A percentile compares a stretch with the other conserved stretches of the same genome.
These are phyloP conservation scores for Panurus biarmicus DNA, from an alignment of 2,113 vertebrate genomes.

Conservation along the genomic window DNA sequence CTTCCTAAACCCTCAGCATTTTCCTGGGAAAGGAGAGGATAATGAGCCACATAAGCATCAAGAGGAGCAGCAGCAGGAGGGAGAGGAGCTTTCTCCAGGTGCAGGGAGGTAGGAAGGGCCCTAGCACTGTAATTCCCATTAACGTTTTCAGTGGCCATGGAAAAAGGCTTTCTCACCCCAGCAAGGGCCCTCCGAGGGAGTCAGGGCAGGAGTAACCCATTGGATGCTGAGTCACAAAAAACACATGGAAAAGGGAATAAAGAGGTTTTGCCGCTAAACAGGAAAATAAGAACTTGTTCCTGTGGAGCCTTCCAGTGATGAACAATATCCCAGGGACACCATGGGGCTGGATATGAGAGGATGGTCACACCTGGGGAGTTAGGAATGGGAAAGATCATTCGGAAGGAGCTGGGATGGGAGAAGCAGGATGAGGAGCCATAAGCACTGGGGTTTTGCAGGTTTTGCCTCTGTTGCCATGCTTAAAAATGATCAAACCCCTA, in stretches of 20 bases:
- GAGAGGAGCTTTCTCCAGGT: constrained; percentile 5
- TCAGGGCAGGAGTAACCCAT: neutral
- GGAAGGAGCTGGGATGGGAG: neutral
- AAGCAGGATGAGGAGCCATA: neutral
- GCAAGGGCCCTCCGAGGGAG: neutral
- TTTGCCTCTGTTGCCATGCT: neutral
- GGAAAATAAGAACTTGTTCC: neutral
- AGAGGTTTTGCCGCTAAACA: neutral
- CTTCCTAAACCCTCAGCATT: neutral
- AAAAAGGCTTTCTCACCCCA: neutral
- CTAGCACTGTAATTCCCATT: neutral
- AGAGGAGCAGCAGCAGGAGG: constrained; percentile 5
- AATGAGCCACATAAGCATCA: neutral
- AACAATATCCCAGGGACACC: neutral
- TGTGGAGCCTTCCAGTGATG: neutral
- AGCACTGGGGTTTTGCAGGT: neutral
- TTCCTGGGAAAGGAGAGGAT: neutral
- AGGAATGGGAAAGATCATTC: neutral
- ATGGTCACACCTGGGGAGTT: neutral
- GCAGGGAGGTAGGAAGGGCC: neutral
- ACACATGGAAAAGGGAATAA: neutral
- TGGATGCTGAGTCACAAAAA: neutral
- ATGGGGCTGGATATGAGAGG: rapidly evolving
- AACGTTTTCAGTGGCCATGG: neutral
- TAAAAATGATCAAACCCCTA: neutral